phyloP scores from a whole-genome alignment of 2,888 invertebrate species.

The Ellobium chinense region DNA sequence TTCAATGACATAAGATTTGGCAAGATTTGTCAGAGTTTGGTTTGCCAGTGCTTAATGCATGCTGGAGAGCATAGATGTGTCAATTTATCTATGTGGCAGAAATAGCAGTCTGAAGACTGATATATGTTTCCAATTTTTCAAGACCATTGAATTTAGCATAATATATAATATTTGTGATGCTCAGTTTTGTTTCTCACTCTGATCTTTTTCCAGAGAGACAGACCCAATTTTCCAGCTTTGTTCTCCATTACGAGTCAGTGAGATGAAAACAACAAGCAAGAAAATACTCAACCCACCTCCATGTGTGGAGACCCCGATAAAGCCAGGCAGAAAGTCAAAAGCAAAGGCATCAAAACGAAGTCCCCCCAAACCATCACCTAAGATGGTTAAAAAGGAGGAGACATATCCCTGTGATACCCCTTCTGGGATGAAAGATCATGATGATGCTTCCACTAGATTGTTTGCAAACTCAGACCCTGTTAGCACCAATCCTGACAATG shows the following conservation, averaged over 20 bases:
- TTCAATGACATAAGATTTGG: too few species aligned
- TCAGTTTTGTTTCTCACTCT: too few species aligned
- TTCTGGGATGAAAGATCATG: not conserved
- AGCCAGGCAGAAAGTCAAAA: constrained; percentile 9
- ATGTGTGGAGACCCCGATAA: not conserved
- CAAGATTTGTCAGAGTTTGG: too few species aligned
- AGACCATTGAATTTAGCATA: too few species aligned
- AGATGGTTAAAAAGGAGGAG: not conserved
- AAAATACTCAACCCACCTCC: constrained; percentile 62
- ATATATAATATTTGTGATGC: too few species aligned
- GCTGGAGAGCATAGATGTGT: too few species aligned
- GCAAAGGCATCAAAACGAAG: not conserved
- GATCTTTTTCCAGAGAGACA: constrained; percentile 80
- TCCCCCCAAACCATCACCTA: not conserved
- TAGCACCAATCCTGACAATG: too few species aligned
- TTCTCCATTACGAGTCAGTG: constrained; percentile 86
- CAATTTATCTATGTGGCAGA: too few species aligned
- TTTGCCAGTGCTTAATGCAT: too few species aligned
- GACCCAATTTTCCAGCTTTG: constrained; percentile 94
- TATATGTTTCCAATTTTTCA: too few species aligned
- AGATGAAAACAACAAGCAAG: constrained; percentile 88
- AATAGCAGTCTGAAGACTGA: too few species aligned
- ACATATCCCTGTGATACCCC: not conserved
- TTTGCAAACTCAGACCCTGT: too few species aligned
- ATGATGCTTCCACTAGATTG: not conserved